Evolutionary conservation across 2,888 invertebrate species (phyloP), one percentile per base, ranked within the genome.

Genomic region (Seira sanloemensis): DNA sequence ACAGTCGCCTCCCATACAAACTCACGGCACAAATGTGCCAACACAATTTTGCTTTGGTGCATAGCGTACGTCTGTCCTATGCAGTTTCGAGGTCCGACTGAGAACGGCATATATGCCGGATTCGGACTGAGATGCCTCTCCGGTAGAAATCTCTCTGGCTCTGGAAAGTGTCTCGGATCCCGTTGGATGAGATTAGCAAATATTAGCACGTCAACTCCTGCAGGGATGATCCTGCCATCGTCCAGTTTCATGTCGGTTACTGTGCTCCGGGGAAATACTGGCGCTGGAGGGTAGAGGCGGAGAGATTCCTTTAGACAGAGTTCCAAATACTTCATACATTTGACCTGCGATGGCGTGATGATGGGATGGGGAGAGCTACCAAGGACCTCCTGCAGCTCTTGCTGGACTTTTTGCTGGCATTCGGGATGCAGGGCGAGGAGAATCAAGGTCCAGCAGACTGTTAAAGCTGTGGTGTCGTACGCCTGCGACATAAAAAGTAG

Each of bases 321-420:
- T 72, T 91, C 91, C 27, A 91, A 88, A 86, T 91, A 91, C 72
- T 90, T 90, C 90, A 91, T 90, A 19, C 86, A 84, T 26, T 90
- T 89, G 16, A 90, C 85, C 83, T 93, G 93, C 21, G 91, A 58
- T 0, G 77, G 1, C 2, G 84, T 85, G 0, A 86, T 72, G n/a
- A 9, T 4, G 62, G 1, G 19, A 7, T 7, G 7, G 5, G 37
- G 21, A 9, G 69, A 25, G 4, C 73, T 65, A 19, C 78, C 84
- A 26, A 88, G 85, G n/a, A 84, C 90, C 5, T 85, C 81, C 50
- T 92, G 91, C 67, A 93, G 62, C 89, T 93, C 93, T n/a, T 91
- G 90, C 27, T 92, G 91, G 0, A 92, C 90, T 87, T 91, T 92
- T 50, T 88, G 88, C 46, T 78, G 75, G 25, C 76, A 67, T 0